Percentiles rank a stretch among this genome's conserved stretches.
phyloP scores from a whole-genome alignment of 2,888 invertebrate genomes.

The Sesia bembeciformis region DNA sequence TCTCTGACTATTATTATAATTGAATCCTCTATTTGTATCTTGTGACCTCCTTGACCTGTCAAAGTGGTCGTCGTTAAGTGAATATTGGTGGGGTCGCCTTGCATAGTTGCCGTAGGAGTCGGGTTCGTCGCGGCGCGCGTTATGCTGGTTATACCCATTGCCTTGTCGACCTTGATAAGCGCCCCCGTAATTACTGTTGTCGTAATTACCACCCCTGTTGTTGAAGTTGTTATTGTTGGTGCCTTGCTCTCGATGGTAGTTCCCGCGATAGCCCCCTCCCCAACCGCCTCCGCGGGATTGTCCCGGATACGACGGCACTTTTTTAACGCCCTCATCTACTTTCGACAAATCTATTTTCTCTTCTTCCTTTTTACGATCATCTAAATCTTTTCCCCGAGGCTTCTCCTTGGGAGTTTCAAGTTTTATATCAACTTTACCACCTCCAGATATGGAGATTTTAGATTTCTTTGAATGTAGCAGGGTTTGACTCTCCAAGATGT shows the following conservation, averaged over 20 bases:
- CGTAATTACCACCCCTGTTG: conserved; percentile 17
- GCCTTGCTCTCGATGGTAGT: conserved; percentile 35
- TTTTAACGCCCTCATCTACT: conserved; percentile 37
- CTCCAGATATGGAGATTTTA: conserved; percentile 71
- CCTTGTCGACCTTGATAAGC: conserved; percentile 24
- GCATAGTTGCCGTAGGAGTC: conserved; percentile 29
- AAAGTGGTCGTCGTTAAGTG: conserved; percentile 27
- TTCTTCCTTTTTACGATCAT: conserved; percentile 2
- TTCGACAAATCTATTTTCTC: conserved; percentile 30
- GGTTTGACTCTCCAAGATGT: conserved; percentile 81
- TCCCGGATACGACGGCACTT: conserved; percentile 79
- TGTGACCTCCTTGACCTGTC: conserved; percentile 14
- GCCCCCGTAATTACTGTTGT: conserved; percentile 20
- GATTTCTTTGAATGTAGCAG: conserved; percentile 79
- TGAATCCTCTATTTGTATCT: conserved; percentile 12
- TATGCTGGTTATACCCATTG: conserved; percentile 13
- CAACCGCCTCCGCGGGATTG: conserved; percentile 67
- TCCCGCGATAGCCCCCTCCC: conserved; percentile 55
- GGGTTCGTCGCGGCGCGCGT: conserved; percentile 26
- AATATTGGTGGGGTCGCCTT: conserved; percentile 33
- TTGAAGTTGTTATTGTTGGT: conserved; percentile 18
- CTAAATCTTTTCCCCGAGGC: conserved; percentile 8
- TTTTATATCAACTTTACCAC: conserved; percentile 76
- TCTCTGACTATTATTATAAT: conserved; percentile 1
- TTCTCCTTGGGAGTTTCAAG: conserved; percentile 20